These are phyloP conservation scores for Nezara viridula DNA, from an alignment of 2,888 invertebrate genomes.

Conservation along the genomic window DNA sequence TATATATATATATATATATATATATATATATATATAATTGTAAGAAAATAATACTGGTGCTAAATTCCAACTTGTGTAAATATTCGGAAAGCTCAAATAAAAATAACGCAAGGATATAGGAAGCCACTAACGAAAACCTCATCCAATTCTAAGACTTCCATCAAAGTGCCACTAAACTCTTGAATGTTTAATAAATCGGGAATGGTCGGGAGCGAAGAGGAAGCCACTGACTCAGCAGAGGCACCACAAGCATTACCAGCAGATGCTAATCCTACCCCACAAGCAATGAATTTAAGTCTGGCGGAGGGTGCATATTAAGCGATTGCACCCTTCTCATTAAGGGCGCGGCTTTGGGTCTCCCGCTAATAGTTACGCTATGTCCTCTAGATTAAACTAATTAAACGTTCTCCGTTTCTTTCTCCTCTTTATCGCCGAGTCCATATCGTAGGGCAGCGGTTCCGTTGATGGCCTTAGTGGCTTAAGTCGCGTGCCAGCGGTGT, in stretches of 20 bases:
- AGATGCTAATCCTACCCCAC: constrained; percentile 44
- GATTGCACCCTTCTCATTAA: constrained; percentile 42
- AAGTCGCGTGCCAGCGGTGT: neutral
- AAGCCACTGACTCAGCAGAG: constrained; percentile 42
- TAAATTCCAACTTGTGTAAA: too few species aligned
- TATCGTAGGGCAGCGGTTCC: neutral
- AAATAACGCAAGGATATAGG: neutral
- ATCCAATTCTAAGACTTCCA: constrained; percentile 4
- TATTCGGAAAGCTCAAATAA: too few species aligned
- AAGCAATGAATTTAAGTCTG: constrained; percentile 43
- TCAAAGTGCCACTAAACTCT: constrained; percentile 14
- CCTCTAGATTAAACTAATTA: constrained; percentile 52
- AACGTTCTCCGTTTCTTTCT: constrained; percentile 41
- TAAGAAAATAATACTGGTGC: too few species aligned
- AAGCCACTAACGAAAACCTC: neutral
- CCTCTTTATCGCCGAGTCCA: constrained; percentile 3
- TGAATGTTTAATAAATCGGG: constrained; percentile 30
- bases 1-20: too few species aligned
- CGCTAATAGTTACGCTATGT: constrained; percentile 49
- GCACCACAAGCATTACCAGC: constrained; percentile 37
- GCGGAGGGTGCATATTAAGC: constrained; percentile 39
- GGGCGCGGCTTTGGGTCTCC: constrained; percentile 35
- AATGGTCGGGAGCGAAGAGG: neutral
- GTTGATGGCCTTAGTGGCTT: constrained; percentile 11
- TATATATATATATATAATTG: too few species aligned